Evolutionary conservation across 2,797 vertebrate genomes (phyloP).

Genomic region (Ammospiza maritima): DNA sequence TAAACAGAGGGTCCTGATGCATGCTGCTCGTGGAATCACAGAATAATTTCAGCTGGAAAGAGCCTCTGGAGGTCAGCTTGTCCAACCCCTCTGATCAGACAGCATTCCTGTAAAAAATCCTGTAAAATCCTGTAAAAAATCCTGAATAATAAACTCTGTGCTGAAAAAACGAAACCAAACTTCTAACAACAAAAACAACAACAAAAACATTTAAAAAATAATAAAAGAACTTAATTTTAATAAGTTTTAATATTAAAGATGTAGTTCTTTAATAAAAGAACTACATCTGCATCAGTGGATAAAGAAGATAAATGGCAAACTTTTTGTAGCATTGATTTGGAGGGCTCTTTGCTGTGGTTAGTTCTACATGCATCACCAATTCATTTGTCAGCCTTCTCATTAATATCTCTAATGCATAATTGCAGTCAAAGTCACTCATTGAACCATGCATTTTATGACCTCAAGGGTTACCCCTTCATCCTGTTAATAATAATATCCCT

Average conservation of each 20-base stretch:
- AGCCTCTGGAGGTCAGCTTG: neutral
- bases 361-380: neutral
- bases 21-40: neutral
- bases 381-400: conserved; percentile 25
- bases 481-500: conserved; percentile 10
- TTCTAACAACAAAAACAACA: neutral
- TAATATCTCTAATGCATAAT: conserved; percentile 20
- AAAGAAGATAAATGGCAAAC: neutral
- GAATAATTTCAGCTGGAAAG: neutral
- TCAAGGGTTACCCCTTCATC: neutral
- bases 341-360: neutral
- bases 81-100: neutral
- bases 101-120: neutral
- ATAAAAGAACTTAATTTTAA: neutral
- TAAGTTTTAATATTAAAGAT: too few species aligned
- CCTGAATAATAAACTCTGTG: neutral
- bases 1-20: neutral
- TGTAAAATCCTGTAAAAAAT: neutral
- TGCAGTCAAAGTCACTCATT: conserved; percentile 25
- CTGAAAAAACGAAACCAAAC: neutral
- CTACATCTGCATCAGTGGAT: neutral
- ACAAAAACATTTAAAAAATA: neutral
- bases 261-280: neutral
- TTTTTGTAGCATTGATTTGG: neutral
- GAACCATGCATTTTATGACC: conserved; percentile 39